phyloP scores from a whole-genome alignment of 1,140 invertebrate species.

The Calliopsis andreniformis region DNA sequence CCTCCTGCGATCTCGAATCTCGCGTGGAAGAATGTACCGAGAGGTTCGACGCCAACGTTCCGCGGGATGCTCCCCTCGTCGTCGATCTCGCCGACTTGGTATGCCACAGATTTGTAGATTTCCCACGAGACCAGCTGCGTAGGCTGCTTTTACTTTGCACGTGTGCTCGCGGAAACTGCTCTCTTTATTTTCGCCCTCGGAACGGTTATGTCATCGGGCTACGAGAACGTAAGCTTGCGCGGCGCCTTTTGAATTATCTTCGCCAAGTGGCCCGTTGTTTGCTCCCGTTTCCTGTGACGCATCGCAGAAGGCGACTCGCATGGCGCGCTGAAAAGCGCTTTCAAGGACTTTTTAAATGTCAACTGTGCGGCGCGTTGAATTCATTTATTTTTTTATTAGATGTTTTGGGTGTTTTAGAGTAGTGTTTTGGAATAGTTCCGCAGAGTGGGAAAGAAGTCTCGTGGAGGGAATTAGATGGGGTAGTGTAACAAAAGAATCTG shows the following conservation, averaged over 20 bases:
- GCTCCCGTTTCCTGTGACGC: background rate
- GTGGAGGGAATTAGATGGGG: no score
- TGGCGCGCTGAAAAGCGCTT: no score
- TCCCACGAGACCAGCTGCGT: slow-evolving; percentile 31
- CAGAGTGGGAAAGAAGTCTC: no score
- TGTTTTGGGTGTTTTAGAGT: no score
- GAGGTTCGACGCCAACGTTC: background rate
- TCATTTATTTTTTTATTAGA: no score
- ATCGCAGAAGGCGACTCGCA: background rate
- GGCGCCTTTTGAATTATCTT: background rate
- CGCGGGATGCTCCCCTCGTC: background rate
- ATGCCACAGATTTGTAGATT: slow-evolving; percentile 13
- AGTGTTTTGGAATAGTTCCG: no score
- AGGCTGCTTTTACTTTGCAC: slow-evolving; percentile 25
- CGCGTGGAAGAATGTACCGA: slow-evolving; percentile 9
- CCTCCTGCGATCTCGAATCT: slow-evolving; percentile 7
- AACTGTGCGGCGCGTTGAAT: no score
- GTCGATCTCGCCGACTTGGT: background rate
- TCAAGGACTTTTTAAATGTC: no score
- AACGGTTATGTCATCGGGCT: slow-evolving; percentile 15
- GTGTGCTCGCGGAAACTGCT: slow-evolving; percentile 21
- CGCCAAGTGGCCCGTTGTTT: background rate
- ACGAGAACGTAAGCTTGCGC: no score
- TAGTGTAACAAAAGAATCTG: no score
- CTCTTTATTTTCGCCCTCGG: slow-evolving; percentile 32